Base-by-base conservation (phyloP, 2,888 invertebrate species). In the Drosophila mayaguana region DNA sequence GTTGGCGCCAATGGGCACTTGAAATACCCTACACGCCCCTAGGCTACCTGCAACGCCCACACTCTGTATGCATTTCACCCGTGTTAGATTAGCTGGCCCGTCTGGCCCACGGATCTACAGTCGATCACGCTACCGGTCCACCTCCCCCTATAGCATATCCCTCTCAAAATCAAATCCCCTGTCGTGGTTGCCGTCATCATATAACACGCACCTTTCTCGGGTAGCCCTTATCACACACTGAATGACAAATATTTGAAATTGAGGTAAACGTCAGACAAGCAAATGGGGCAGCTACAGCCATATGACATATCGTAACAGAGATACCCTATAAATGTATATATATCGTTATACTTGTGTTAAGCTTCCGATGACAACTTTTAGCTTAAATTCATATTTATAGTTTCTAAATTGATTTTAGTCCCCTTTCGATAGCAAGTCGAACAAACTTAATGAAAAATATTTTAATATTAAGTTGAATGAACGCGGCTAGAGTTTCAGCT, bases 1-100 rank as follows among this genome's bases (percentile, higher is more conserved):
- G 91, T 87, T 91, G 90, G 90, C 90, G 90, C 90, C 90, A 91
- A 80, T 65, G 78, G 25, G 72, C 80, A 89, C 81, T 88, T 73
- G 46, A 85, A 34, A 4, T 8, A 3, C 51, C 55, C 53, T 18
- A 9, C 46, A 36, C 28, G 20, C 9, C 25, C 7, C 14, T 1
- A 20, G 7, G n/a, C n/a, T n/a, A 3, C n/a, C 20, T 34, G 11
- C n/a, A 32, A 16, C 40, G 12, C n/a, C 46, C 53, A 40, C 73
- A 22, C 12, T 36, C 12, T 32, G 57, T 42, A 18, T 71, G 86
- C 86, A 79, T 60, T 82, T 82, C 48, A 42, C 53, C 55, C 57
- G 38, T 54, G 79, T 56, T 61, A 73, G 72, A 80, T 85, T 78
- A 66, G n/a, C 62, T 9, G 12, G 60, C 22, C 61, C 22, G 53